Base-by-base conservation (phyloP, 2,113 vertebrate genomes). In the Sakesphorus luctuosus region DNA sequence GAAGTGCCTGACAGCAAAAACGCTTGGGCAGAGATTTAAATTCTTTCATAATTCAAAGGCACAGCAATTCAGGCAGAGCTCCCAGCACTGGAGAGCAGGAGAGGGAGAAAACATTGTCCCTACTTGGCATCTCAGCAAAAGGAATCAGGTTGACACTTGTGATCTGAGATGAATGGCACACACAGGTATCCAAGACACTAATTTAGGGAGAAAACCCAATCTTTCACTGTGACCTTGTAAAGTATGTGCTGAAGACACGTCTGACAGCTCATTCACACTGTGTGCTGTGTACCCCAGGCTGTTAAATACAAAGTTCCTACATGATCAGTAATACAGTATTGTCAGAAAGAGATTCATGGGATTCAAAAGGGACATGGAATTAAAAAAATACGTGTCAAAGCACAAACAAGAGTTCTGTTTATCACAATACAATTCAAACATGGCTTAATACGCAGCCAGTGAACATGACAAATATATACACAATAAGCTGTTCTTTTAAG, bases 1-100 rank as follows among this genome's bases (percentile, higher is more conserved):
- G 71, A 94, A 93, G 38, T 58, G 81, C 75, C 68, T 21, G 50
- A 33, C 52, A 72, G 55, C 90, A 95, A 59, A 88, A 94, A 53
- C 1, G 25, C n/a, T 36, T 6, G 18, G 43, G 43, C 47, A 52
- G 56, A 84, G 18, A 55, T 2, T 61, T 29, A 31, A 67, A 81
- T 14, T 43, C 47, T 6, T 6, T 67, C 86, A 52, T 20, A 10
- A 10, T 40, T 58, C 56, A 15, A 69, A 44, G 62, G 52, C 49
- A 58, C 28, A 56, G 36, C 9, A 63, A 26, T 35, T 44, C 53
- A 77, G 31, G 2, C 6, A 5, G 35, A 73, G 15, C 56, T 66
- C 43, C 10, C 1, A 24, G 58, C 56, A 47, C 47, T 31, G 21
- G 0, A 3, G 33, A 72, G 40, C 7, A 23, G 47, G 52, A 87